A percentile compares a stretch with the other conserved stretches of the same genome.
phyloP scores from a whole-genome alignment of 1,140 invertebrate genomes.

The Ladona fulva region DNA sequence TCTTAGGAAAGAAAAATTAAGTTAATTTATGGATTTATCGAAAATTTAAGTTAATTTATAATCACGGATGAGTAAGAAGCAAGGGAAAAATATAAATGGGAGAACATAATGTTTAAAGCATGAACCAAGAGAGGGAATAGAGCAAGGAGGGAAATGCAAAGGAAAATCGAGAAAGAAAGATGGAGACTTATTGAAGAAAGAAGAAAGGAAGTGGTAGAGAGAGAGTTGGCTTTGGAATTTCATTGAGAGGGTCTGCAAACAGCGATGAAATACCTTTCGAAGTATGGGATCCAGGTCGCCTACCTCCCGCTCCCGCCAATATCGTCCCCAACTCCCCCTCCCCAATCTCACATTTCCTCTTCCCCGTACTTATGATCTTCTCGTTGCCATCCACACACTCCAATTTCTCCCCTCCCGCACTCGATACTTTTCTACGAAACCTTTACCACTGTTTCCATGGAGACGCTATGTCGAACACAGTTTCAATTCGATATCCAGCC shows the following conservation, averaged over 20 bases:
- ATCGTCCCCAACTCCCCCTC: no score
- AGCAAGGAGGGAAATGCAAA: neutral
- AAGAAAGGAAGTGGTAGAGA: neutral
- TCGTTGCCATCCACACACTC: neutral
- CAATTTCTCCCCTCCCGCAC: neutral
- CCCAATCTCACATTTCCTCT: neutral
- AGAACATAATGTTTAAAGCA: neutral
- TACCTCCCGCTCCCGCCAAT: no score
- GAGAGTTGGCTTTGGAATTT: conserved; percentile 1
- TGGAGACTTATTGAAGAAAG: neutral
- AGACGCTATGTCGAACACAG: no score
- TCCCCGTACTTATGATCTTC: neutral
- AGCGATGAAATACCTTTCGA: conserved; percentile 5
- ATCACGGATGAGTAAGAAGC: no score
- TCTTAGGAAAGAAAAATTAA: no score
- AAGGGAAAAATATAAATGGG: no score
- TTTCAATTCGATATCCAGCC: no score
- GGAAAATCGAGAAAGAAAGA: neutral
- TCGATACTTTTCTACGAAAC: no score
- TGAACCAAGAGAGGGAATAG: neutral
- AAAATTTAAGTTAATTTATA: no score
- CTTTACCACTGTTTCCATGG: no score
- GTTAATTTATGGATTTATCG: no score
- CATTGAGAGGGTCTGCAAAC: neutral
- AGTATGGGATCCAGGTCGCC: neutral